These are phyloP conservation scores for Pelobates cultripes DNA, from an alignment of 2,797 vertebrate species.

Conservation along the genomic window DNA sequence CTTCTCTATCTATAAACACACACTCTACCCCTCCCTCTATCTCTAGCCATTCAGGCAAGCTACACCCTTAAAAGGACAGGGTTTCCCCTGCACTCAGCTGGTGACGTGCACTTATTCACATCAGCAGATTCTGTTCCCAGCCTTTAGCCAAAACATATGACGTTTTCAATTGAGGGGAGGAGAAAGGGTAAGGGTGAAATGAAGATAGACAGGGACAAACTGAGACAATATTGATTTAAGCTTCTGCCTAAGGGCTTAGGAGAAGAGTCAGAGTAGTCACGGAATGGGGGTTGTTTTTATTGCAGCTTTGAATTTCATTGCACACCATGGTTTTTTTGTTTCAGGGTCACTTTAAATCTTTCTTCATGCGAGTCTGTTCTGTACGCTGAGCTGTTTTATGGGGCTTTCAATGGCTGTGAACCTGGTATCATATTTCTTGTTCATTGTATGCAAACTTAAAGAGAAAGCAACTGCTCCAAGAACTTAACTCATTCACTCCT, in stretches of 20 bases:
- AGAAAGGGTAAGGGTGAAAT: background rate
- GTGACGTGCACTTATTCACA: conserved; percentile 15
- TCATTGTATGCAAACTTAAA: too few species aligned
- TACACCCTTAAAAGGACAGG: conserved; percentile 30
- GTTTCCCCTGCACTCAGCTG: conserved; percentile 11
- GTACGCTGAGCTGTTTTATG: too few species aligned
- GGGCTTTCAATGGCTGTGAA: too few species aligned
- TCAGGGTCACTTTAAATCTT: too few species aligned
- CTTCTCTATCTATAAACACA: conserved; percentile 32
- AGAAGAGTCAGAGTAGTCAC: background rate
- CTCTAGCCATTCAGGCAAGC: background rate
- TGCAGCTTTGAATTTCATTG: background rate
- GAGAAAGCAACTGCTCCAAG: too few species aligned
- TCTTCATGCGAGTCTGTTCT: too few species aligned
- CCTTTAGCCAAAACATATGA: conserved; percentile 36
- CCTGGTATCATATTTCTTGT: too few species aligned
- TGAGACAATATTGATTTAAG: conserved; percentile 9
- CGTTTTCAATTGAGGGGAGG: background rate
- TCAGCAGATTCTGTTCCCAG: conserved; percentile 27
- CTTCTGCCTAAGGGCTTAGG: background rate
- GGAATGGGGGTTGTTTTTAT: background rate
- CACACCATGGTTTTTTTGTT: background rate
- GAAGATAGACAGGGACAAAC: conserved; percentile 10
- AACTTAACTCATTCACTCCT: too few species aligned
- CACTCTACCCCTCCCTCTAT: background rate